A percentile compares a stretch with the other conserved stretches of the same genome.
These are phyloP conservation scores for Tribolium madens DNA, from an alignment of 1,140 invertebrate species.

Conservation along the genomic window DNA sequence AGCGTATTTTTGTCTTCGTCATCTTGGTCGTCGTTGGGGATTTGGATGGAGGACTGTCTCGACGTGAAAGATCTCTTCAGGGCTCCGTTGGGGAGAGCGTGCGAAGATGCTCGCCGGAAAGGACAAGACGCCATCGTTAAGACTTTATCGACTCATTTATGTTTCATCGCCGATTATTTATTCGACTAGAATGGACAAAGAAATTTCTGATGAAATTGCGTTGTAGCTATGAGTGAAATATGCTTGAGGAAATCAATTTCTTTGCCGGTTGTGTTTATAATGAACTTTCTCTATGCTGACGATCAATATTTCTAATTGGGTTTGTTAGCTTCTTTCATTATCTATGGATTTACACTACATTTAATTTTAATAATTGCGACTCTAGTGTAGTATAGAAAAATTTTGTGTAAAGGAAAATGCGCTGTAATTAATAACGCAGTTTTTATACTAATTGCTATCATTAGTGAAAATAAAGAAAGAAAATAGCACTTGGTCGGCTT, in stretches of 20 bases:
- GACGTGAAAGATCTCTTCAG: constrained; percentile 61
- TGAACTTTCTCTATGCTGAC: not conserved
- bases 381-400: not conserved
- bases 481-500: not conserved
- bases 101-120: constrained; percentile 57
- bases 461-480: not conserved
- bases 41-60: constrained; percentile 69
- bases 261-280: not conserved
- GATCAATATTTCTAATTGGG: not conserved
- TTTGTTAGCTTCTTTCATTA: not conserved
- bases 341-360: not conserved
- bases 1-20: constrained; percentile 69
- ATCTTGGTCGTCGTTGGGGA: constrained; percentile 68
- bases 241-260: not conserved
- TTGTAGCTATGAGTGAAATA: too few relatives aligned
- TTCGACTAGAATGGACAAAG: not conserved
- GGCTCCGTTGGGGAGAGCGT: constrained; percentile 51
- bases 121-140: constrained; percentile 63
- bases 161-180: constrained; percentile 32
- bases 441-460: not conserved
- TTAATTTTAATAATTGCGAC: not conserved
- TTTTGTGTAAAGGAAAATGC: not conserved
- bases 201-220: too few relatives aligned
- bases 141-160: constrained; percentile 45
- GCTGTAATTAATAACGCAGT: not conserved